Evolutionary conservation across 2,113 vertebrate genomes (phyloP).

Genomic region (Ptilonorhynchus violaceus): DNA sequence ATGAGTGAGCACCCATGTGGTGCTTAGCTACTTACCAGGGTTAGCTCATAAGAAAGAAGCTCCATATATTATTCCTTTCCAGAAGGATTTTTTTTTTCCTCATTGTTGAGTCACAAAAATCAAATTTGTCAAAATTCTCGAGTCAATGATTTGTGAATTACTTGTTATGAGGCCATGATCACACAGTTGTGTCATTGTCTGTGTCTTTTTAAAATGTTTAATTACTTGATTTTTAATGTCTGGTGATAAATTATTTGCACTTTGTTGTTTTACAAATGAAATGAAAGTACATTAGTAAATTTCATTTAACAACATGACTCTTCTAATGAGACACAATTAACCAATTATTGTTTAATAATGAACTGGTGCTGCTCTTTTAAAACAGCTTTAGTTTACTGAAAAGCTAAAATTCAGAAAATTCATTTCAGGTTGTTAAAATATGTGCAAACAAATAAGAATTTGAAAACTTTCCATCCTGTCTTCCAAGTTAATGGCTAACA

Average conservation of each 20-base stretch:
- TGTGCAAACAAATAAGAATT: neutral
- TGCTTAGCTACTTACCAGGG: neutral
- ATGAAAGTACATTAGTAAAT: neutral
- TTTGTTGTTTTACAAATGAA: conserved; percentile 11
- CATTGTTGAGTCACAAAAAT: neutral
- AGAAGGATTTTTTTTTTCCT: neutral
- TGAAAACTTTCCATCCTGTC: neutral
- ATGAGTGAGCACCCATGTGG: fast-evolving
- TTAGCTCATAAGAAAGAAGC: neutral
- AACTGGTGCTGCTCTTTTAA: neutral
- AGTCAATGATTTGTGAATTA: neutral
- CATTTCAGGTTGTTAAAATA: neutral
- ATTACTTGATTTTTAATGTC: neutral
- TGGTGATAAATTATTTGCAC: neutral
- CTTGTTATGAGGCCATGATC: neutral
- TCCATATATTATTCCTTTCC: neutral
- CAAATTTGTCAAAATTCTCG: neutral
- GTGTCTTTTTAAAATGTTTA: neutral
- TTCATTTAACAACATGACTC: neutral
- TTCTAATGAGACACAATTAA: neutral
- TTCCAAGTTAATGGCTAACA: neutral
- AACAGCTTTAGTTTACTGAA: neutral
- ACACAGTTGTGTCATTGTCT: neutral
- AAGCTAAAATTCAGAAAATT: neutral
- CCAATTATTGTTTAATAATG: neutral